phyloP scores from a whole-genome alignment of 2,113 vertebrate species.

The Hyaena hyaena region DNA sequence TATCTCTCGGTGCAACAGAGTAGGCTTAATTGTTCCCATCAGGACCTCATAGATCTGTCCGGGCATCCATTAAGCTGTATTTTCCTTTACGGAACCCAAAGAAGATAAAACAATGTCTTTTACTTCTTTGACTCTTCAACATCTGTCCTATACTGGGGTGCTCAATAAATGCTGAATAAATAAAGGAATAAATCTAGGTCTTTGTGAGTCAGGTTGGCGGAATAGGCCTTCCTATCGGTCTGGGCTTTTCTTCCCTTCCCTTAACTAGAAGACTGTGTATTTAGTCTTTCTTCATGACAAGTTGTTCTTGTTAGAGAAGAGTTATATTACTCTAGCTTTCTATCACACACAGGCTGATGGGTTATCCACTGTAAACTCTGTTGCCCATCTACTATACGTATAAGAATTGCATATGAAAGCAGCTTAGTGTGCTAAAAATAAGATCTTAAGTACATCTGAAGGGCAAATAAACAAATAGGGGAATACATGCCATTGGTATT shows the following conservation, averaged over 20 bases:
- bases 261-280: neutral
- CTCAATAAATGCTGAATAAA: neutral
- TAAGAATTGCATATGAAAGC: slow-evolving; percentile 8
- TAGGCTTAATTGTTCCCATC: neutral
- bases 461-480: slow-evolving; percentile 41
- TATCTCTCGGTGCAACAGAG: neutral
- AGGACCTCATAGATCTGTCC: neutral
- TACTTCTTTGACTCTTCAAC: neutral
- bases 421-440: slow-evolving; percentile 30
- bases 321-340: neutral
- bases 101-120: neutral
- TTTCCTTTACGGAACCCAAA: neutral
- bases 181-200: neutral
- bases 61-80: neutral
- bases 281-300: neutral
- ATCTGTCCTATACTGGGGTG: neutral
- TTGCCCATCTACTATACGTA: neutral
- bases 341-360: too few species aligned
- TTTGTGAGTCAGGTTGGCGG: neutral
- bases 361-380: neutral
- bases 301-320: neutral
- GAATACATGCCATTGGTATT: neutral
- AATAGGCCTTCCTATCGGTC: neutral
- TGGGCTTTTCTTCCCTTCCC: neutral
- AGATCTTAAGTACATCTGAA: slow-evolving; percentile 21